These are phyloP conservation scores for Phorcus lineatus DNA, from an alignment of 2,888 invertebrate species.

Conservation along the genomic window DNA sequence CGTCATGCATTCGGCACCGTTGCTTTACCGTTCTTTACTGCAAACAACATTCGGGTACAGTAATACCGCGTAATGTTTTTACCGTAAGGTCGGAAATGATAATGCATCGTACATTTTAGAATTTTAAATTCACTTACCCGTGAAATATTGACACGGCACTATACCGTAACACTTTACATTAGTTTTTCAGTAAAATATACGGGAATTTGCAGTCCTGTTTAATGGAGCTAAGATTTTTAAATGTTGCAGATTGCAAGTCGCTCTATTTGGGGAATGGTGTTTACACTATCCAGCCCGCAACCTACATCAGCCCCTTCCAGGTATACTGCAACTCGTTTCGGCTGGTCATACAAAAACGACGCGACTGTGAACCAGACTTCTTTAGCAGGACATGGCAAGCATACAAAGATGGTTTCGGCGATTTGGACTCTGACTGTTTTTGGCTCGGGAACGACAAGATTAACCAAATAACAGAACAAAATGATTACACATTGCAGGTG, in stretches of 20 bases:
- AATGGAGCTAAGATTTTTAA: no score
- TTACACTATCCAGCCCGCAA: background rate
- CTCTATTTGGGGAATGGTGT: background rate
- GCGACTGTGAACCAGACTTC: background rate
- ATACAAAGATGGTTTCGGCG: background rate
- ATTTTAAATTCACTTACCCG: no score
- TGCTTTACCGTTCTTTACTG: no score
- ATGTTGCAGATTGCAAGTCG: background rate
- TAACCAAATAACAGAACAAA: background rate
- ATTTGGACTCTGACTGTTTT: background rate
- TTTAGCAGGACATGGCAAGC: background rate
- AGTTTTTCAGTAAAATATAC: no score
- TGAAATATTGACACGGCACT: no score
- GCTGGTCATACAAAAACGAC: background rate
- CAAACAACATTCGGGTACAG: no score
- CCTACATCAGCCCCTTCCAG: background rate
- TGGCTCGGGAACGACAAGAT: background rate
- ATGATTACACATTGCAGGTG: background rate
- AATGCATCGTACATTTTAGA: no score
- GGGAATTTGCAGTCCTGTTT: no score
- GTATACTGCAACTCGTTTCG: background rate
- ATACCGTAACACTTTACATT: no score
- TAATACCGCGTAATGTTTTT: no score
- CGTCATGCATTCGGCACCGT: no score
- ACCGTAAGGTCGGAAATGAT: no score